Base-by-base conservation (phyloP, 2,888 invertebrate species). In the Troilus luridus region DNA sequence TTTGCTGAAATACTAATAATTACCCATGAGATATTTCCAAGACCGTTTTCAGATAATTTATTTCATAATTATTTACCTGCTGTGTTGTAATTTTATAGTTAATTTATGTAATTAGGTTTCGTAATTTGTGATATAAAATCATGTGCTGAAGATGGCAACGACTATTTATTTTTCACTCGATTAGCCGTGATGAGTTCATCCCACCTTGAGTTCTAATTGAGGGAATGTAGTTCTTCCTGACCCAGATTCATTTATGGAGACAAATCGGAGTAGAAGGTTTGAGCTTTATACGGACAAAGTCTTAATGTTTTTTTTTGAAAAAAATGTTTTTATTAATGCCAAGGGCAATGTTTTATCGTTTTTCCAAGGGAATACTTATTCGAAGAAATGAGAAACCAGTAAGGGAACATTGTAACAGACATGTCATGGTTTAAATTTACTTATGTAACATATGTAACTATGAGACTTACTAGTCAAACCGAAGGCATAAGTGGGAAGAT, bases 161-260 rank as follows among this genome's bases (percentile, higher is more conserved):
- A 41, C 41, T 41, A 41, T 41, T 41, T 41, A 5, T 59, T 59
- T 59, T 59, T 60, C 17, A 12, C 14, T 67, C 24, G 24, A 24
- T 67, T n/a, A 2, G 1, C 14, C 24, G n/a, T 10, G 67, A 67
- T 67, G 24, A 67, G 67, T 67, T 67, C 11, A 24, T 67, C 67
- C 67, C 67, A 10, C 67, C 67, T 67, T 67, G 67, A 67, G 24
- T 14, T 27, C 7, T 67, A 67, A 67, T 67, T 67, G 67, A n/a
- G 67, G n/a, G 67, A 67, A 67, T 24, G 67, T 67, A 12, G 67
- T 67, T 67, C 24, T 67, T 67, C 67, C 24, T 67, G 67, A 67
- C 67, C 67, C 67, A 27, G 24, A 24, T 67, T 67, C 67, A 27
- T 27, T 67, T 24, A 67, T 24, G 67, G 67, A 67, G 14, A 67